Conservation (phyloP, 2,888 invertebrate genomes). For the Plusia festucae region DNA sequence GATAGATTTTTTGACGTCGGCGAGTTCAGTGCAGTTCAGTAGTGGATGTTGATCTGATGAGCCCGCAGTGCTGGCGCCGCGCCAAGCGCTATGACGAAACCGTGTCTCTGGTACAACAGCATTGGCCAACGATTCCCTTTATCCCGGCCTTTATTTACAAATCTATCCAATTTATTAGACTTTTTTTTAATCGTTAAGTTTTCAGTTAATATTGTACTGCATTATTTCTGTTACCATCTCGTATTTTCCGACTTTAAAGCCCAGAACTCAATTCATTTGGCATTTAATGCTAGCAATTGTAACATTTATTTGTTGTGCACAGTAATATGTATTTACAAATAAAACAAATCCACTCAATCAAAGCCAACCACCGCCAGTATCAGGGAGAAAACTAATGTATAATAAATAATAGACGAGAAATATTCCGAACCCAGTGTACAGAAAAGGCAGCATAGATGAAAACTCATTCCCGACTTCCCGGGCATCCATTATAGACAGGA, state of each 20-base stretch:
- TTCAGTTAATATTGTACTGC: slow-evolving; percentile 30
- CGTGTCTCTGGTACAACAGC: slow-evolving; percentile 60
- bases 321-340: slow-evolving; percentile 16
- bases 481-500: slow-evolving; percentile 72
- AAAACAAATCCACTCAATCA: slow-evolving; percentile 17
- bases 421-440: slow-evolving; percentile 55
- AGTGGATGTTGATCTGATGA: slow-evolving; percentile 54
- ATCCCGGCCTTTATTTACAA: slow-evolving; percentile 48
- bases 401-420: slow-evolving; percentile 27
- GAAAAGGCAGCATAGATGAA: slow-evolving; percentile 68
- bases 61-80: slow-evolving; percentile 66
- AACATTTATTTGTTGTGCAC: slow-evolving; percentile 14
- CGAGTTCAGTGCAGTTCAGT: slow-evolving; percentile 72
- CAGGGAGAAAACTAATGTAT: slow-evolving; percentile 22
- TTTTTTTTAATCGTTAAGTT: slow-evolving; percentile 31
- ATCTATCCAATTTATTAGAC: slow-evolving; percentile 34
- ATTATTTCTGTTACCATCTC: slow-evolving; percentile 15
- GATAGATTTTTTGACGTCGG: slow-evolving; percentile 63
- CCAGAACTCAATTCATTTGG: slow-evolving; percentile 17
- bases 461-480: slow-evolving; percentile 68
- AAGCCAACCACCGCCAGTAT: slow-evolving; percentile 31
- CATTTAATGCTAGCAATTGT: slow-evolving; percentile 21
- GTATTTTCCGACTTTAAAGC: slow-evolving; percentile 12
- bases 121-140: slow-evolving; percentile 62
- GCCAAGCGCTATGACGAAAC: slow-evolving; percentile 76